phyloP scores from a whole-genome alignment of 2,113 vertebrate species.

The Aix galericulata region DNA sequence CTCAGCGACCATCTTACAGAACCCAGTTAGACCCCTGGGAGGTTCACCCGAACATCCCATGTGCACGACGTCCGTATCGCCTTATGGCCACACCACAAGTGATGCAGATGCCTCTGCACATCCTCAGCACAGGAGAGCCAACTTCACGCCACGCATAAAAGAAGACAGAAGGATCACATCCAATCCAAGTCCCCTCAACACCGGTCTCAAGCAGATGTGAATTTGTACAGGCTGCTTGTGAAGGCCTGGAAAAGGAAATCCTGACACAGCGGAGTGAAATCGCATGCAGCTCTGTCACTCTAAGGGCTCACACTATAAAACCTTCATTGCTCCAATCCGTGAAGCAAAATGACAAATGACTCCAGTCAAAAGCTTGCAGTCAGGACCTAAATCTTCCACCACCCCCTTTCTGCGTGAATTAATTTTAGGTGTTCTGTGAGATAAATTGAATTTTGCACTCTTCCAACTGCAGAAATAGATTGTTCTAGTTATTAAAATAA shows the following conservation, averaged over 20 bases:
- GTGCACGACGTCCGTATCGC: rapidly evolving
- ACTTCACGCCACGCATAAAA: not conserved
- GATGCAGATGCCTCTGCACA: not conserved
- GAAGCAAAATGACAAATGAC: constrained; percentile 62
- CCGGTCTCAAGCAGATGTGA: not conserved
- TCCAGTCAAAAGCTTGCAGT: constrained; percentile 64
- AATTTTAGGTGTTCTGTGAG: constrained; percentile 58
- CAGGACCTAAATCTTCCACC: constrained; percentile 64
- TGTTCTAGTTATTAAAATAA: constrained; percentile 54
- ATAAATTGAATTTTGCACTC: constrained; percentile 64
- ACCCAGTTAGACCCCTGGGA: not conserved
- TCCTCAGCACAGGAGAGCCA: not conserved
- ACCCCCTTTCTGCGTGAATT: constrained; percentile 40
- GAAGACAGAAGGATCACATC: rapidly evolving
- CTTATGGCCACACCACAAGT: not conserved
- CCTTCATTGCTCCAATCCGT: constrained; percentile 37
- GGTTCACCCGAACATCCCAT: not conserved
- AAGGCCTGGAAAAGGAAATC: not conserved
- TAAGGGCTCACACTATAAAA: constrained; percentile 45
- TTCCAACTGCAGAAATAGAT: constrained; percentile 57
- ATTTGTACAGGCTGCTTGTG: not conserved
- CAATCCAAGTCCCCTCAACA: not conserved
- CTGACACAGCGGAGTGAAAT: constrained; percentile 4
- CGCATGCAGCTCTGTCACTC: constrained; percentile 40
- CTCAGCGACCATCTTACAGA: not conserved